A percentile compares a stretch with the other conserved stretches of the same genome.
These are phyloP conservation scores for Stenurella melanura DNA, from an alignment of 2,888 invertebrate species.

Conservation along the genomic window DNA sequence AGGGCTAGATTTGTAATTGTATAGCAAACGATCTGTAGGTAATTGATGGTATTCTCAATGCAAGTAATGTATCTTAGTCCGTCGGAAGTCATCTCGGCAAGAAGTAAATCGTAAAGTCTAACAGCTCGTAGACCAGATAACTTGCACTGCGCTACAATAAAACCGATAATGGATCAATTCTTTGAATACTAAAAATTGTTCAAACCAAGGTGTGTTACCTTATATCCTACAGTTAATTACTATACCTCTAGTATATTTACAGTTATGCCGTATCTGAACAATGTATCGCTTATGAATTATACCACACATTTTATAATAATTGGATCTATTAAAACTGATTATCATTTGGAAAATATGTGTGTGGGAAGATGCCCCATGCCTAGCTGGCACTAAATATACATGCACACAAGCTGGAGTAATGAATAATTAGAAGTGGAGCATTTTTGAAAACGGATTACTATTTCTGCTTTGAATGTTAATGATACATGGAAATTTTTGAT, in stretches of 20 bases:
- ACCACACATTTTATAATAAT: slow-evolving; percentile 48
- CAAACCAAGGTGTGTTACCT: slow-evolving; percentile 8
- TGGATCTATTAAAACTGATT: slow-evolving; percentile 43
- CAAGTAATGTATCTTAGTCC: no score
- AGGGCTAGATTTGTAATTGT: no score
- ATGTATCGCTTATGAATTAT: slow-evolving; percentile 50
- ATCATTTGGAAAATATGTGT: background rate
- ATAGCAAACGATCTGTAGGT: no score
- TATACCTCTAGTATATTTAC: slow-evolving; percentile 39
- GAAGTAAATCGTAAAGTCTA: background rate
- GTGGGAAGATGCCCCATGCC: slow-evolving; percentile 1
- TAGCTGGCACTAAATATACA: background rate
- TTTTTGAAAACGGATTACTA: background rate
- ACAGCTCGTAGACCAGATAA: background rate
- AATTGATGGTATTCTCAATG: no score
- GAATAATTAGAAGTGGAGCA: background rate
- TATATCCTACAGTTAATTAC: slow-evolving; percentile 45
- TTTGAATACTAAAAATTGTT: slow-evolving; percentile 1
- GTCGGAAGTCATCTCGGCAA: no score
- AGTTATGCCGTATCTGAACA: slow-evolving; percentile 41
- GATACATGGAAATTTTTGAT: background rate
- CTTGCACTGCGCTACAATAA: background rate
- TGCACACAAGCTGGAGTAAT: background rate
- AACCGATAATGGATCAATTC: slow-evolving; percentile 6
- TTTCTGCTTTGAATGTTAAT: background rate